Conservation (phyloP, 2,113 vertebrate genomes). For the Engraulis encrasicolus region DNA sequence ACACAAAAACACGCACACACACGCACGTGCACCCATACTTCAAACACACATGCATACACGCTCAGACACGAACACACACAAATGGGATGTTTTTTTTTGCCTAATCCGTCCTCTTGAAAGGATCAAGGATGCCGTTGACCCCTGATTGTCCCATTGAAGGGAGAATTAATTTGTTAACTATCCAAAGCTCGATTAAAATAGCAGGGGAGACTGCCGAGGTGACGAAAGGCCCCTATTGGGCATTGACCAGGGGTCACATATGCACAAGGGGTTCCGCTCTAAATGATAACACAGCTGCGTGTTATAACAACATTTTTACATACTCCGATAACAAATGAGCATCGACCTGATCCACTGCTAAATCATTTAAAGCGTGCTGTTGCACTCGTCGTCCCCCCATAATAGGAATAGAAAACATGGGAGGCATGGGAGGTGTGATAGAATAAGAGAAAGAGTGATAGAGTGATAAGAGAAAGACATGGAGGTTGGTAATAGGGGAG, state of each 20-base stretch:
- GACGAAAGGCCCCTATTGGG: conserved; percentile 62
- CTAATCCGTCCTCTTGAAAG: conserved; percentile 65
- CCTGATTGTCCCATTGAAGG: conserved; percentile 74
- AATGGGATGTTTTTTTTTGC: conserved; percentile 67
- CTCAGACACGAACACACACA: too few species aligned
- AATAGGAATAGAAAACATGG: not conserved
- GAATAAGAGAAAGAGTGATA: too few species aligned
- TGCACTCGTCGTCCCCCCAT: not conserved
- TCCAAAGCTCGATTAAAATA: conserved; percentile 82
- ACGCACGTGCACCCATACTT: too few species aligned
- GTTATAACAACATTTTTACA: not conserved
- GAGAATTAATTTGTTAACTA: conserved; percentile 89
- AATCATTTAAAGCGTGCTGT: conserved; percentile 22
- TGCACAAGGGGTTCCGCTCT: conserved; percentile 12
- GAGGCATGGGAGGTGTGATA: too few species aligned
- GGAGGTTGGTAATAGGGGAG: too few species aligned
- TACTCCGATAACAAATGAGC: not conserved
- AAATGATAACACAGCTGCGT: not conserved
- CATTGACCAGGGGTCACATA: conserved; percentile 68
- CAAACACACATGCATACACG: too few species aligned
- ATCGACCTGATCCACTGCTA: conserved; percentile 12
- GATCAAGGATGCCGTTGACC: conserved; percentile 82
- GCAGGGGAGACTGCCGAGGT: conserved; percentile 74
- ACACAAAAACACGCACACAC: too few species aligned
- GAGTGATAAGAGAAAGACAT: too few species aligned